These are phyloP conservation scores for Calameuta filiformis DNA, from an alignment of 2,888 invertebrate species.

Conservation along the genomic window DNA sequence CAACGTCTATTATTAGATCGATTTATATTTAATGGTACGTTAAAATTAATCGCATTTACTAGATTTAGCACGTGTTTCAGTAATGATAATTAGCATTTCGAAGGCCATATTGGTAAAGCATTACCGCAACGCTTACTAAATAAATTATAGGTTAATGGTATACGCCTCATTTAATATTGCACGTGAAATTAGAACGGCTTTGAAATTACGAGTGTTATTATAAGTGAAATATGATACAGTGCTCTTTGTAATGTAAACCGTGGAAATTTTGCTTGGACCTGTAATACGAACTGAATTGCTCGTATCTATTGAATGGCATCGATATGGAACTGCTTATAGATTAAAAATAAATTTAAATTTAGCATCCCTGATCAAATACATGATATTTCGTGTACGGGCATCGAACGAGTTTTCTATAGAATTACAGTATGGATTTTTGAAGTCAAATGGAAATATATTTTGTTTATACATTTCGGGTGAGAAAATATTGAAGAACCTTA, in stretches of 20 bases:
- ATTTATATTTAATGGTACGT: neutral
- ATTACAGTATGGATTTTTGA: neutral
- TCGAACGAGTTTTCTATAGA: neutral
- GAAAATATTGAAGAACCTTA: neutral
- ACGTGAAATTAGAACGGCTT: neutral
- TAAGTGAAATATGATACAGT: neutral
- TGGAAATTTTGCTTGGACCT: neutral
- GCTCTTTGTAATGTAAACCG: neutral
- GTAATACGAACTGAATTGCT: neutral
- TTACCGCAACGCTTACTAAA: neutral
- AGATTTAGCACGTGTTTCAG: neutral
- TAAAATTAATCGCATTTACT: neutral
- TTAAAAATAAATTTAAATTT: neutral
- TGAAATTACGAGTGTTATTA: neutral
- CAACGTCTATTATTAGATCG: neutral
- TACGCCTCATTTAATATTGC: neutral
- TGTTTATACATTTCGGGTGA: neutral
- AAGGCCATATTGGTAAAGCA: neutral
- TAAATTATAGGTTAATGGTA: neutral
- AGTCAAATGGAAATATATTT: neutral
- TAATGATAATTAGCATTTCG: neutral
- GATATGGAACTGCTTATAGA: neutral
- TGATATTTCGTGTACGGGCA: neutral
- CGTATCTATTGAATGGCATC: neutral
- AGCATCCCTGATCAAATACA: neutral